A percentile compares a stretch with the other conserved stretches of the same genome.
These are phyloP conservation scores for Neogale vison DNA, from an alignment of 2,113 vertebrate genomes.

Conservation along the genomic window DNA sequence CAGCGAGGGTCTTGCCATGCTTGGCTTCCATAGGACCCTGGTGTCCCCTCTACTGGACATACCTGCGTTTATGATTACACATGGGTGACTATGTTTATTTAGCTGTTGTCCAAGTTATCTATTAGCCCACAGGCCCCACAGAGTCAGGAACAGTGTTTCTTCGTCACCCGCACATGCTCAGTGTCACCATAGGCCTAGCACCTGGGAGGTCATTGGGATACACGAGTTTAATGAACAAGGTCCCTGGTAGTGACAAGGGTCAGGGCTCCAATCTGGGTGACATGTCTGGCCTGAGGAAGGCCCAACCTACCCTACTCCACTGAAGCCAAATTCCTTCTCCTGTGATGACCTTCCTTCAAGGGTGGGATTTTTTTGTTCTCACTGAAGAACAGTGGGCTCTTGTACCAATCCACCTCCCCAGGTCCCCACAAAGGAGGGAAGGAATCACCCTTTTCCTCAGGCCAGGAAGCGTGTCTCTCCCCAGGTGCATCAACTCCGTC, in stretches of 20 bases:
- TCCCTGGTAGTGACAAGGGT: background rate
- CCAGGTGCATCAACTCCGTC: rapidly evolving
- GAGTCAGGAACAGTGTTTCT: background rate
- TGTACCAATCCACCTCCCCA: too few species aligned
- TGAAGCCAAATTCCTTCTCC: background rate
- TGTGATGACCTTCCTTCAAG: background rate
- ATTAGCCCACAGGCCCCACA: background rate
- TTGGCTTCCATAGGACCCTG: background rate
- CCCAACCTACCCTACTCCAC: background rate
- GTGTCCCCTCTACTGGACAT: background rate
- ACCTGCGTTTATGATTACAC: background rate
- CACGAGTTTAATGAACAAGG: background rate
- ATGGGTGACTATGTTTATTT: rapidly evolving
- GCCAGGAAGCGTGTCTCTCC: background rate
- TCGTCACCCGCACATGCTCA: background rate
- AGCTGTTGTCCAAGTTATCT: background rate
- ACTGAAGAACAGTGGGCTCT: background rate
- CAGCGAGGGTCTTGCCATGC: background rate
- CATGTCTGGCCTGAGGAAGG: background rate
- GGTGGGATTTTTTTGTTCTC: background rate
- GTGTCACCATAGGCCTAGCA: background rate
- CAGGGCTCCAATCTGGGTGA: background rate
- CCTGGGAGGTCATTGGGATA: background rate
- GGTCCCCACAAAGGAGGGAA: background rate
- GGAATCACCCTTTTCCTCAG: too few species aligned